Evolutionary conservation across 2,113 vertebrate species (phyloP), one percentile per base, ranked within the genome.

Genomic region (Pachyramphus minor): DNA sequence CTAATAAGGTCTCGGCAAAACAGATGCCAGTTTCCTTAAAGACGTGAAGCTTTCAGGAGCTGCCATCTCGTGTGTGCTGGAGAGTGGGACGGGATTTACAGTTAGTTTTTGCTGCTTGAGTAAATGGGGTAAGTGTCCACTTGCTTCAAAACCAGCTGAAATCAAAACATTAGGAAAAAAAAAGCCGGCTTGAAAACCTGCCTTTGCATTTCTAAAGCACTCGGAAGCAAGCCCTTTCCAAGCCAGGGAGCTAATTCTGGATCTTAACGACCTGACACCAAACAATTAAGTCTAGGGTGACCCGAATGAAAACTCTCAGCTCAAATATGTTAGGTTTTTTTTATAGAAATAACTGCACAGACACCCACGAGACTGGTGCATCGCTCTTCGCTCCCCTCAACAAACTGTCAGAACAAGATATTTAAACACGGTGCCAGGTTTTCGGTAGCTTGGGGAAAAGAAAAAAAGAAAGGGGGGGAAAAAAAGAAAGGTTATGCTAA

Each of bases 281-380:
- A 95, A 91, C 89, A 96, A 95, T 82, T 55, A 91, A 95, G 90
- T 68, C 88, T 64, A 87, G 49, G 82, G 83, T 74, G 84, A 94
- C 86, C 91, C 6, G 1, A 91, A 89, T 60, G 77, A 93, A 93
- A 94, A 64, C 60, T 75, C 68, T 62, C 33, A 35, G 49, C 30
- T 56, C 33, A 63, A 89, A 35, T 69, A 80, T 68, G 39, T 56
- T 22, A 50, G 16, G n/a, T n/a, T 19, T 63, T 56, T 31, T 74
- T 84, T 50, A 63, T 21, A 84, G 31, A 90, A 90, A 88, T 41
- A 91, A 83, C 86, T 67, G 63, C 47, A 33, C 63, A 84, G 72
- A 84, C 94, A 90, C 73, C 86, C 86, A 90, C 30, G 33, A 56
- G 49, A 68, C 69, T 88, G 44, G 53, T 78, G 44, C 73, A 35